These are phyloP conservation scores for Euphydryas editha DNA, from an alignment of 2,888 invertebrate species.

Conservation along the genomic window DNA sequence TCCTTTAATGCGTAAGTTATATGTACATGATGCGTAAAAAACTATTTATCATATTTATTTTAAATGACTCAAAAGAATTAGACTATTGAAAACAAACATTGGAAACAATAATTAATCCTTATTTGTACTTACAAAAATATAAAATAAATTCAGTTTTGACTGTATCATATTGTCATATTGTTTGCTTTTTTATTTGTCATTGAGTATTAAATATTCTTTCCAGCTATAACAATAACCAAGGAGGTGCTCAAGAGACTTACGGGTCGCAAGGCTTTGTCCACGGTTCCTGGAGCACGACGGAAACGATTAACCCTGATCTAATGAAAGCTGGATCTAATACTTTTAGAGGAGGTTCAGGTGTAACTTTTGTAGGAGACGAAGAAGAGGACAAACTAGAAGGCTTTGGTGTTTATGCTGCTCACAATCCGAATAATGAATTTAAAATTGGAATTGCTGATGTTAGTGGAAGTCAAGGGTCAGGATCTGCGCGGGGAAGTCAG, in stretches of 20 bases:
- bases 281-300: slow-evolving; percentile 74
- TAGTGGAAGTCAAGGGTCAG: slow-evolving; percentile 47
- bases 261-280: slow-evolving; percentile 65
- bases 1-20: slow-evolving; percentile 71
- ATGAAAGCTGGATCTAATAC: slow-evolving; percentile 71
- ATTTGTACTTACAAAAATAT: too few relatives aligned
- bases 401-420: slow-evolving; percentile 68
- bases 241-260: slow-evolving; percentile 38
- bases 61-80: too few relatives aligned
- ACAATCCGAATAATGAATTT: slow-evolving; percentile 71
- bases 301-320: slow-evolving; percentile 74
- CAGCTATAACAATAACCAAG: slow-evolving; percentile 54
- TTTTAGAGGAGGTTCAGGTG: slow-evolving; percentile 59
- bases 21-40: not conserved
- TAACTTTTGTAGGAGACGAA: slow-evolving; percentile 71
- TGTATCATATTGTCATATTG: not conserved
- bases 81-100: too few relatives aligned
- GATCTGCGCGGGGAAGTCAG: slow-evolving; percentile 36
- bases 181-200: slow-evolving; percentile 1
- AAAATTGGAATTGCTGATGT: slow-evolving; percentile 72
- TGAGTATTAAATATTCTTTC: slow-evolving; percentile 28
- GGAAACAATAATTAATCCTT: too few relatives aligned
- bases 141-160: too few relatives aligned
- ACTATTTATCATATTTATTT: too few relatives aligned
- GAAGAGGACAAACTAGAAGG: slow-evolving; percentile 70